Conservation (phyloP, 2,888 invertebrate species). For the Philonicus albiceps region DNA sequence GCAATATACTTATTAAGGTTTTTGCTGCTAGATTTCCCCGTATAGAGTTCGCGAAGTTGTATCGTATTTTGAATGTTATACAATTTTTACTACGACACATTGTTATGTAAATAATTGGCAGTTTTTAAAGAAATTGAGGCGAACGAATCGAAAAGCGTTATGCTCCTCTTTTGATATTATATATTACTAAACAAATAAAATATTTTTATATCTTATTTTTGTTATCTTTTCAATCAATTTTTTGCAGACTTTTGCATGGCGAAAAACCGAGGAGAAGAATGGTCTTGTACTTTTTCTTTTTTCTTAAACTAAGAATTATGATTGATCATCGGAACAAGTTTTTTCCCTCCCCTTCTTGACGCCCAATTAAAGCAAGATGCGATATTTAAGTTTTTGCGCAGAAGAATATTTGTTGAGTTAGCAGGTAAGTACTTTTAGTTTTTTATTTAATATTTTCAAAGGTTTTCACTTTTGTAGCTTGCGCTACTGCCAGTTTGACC, state of each 20-base stretch:
- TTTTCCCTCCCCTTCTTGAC: neutral
- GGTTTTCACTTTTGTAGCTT: too few relatives aligned
- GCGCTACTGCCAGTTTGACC: too few relatives aligned
- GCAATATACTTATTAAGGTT: constrained; percentile 1
- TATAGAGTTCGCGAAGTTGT: neutral
- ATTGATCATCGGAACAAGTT: neutral
- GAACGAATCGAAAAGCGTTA: neutral
- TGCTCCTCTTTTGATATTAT: constrained; percentile 29
- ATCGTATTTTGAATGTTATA: neutral
- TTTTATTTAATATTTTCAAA: neutral
- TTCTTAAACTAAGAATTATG: neutral
- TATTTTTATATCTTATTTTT: constrained; percentile 6
- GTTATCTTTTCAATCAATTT: neutral
- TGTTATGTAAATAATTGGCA: constrained; percentile 24
- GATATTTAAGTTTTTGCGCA: neutral
- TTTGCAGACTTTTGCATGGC: neutral
- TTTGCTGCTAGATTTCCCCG: neutral
- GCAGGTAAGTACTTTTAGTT: neutral
- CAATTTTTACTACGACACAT: constrained; percentile 8
- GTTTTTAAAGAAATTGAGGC: neutral
- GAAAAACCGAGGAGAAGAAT: neutral
- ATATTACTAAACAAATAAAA: constrained; percentile 22
- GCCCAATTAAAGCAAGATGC: neutral
- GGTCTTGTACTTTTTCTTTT: too few relatives aligned
- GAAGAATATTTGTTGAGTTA: neutral